Percentiles rank a stretch among this genome's conserved stretches.
Conservation (phyloP, 2,888 invertebrate species). For the Galeruca laticollis region DNA sequence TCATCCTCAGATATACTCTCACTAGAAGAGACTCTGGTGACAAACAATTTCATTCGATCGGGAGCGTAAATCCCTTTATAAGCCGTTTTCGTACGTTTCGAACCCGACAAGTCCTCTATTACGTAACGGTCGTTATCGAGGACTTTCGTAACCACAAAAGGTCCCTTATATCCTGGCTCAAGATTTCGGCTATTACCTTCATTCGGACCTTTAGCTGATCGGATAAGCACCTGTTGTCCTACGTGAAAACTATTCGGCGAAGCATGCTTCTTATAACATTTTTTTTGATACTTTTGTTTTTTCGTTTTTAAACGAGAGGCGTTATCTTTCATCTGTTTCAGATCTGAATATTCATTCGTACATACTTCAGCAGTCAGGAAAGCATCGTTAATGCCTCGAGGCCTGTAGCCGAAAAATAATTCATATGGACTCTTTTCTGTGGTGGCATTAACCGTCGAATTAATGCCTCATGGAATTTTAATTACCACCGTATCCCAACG, state of each 20-base stretch:
- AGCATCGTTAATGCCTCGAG: slow-evolving; percentile 47
- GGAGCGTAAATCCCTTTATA: slow-evolving; percentile 46
- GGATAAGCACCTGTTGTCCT: slow-evolving; percentile 48
- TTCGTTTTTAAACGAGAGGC: slow-evolving; percentile 28
- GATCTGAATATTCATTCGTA: slow-evolving; percentile 28
- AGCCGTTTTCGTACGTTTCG: slow-evolving; percentile 39
- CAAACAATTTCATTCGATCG: slow-evolving; percentile 39
- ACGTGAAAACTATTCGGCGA: slow-evolving; percentile 39
- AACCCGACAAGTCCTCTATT: slow-evolving; percentile 41
- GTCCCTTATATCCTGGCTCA: slow-evolving; percentile 46
- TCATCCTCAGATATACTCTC: slow-evolving; percentile 22
- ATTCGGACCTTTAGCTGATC: slow-evolving; percentile 36
- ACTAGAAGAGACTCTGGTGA: slow-evolving; percentile 23
- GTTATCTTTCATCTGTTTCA: slow-evolving; percentile 25
- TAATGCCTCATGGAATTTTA: slow-evolving; percentile 46
- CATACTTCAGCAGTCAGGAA: slow-evolving; percentile 42
- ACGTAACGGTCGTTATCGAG: slow-evolving; percentile 47
- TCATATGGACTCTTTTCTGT: slow-evolving; percentile 49
- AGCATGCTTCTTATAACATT: slow-evolving; percentile 39
- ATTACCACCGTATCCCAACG: slow-evolving; percentile 47
- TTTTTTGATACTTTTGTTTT: slow-evolving; percentile 38
- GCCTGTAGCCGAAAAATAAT: slow-evolving; percentile 51
- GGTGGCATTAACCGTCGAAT: slow-evolving; percentile 45
- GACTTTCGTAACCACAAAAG: slow-evolving; percentile 44
- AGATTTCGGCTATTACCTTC: slow-evolving; percentile 49